phyloP scores from a whole-genome alignment of 1,140 invertebrate genomes.

The Pantala flavescens region DNA sequence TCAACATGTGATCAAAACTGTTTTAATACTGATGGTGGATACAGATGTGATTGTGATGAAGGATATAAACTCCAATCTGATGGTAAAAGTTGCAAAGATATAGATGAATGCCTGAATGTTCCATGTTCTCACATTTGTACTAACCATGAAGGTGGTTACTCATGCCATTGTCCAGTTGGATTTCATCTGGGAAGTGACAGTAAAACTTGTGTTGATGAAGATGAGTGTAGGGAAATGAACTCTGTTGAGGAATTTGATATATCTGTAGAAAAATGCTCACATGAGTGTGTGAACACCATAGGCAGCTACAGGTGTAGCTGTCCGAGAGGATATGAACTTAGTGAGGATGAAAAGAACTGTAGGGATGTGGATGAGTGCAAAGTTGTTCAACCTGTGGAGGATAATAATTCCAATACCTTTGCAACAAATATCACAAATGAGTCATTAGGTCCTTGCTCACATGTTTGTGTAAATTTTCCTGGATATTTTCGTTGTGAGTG shows the following conservation, averaged over 20 bases:
- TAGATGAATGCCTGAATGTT: constrained; percentile 23
- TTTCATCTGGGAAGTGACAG: constrained; percentile 62
- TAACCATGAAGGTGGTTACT: constrained; percentile 67
- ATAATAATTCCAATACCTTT: constrained; percentile 65
- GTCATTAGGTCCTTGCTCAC: constrained; percentile 57
- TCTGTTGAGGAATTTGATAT: constrained; percentile 42
- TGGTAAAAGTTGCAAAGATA: constrained; percentile 36
- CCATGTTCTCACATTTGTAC: constrained; percentile 66
- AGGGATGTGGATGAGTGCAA: not conserved
- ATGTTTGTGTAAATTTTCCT: constrained; percentile 65
- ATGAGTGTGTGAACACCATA: constrained; percentile 30
- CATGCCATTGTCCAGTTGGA: constrained; percentile 61
- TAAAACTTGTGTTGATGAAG: constrained; percentile 65
- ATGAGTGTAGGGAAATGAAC: constrained; percentile 67
- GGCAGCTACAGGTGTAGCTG: constrained; percentile 35
- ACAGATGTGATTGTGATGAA: constrained; percentile 45
- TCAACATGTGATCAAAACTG: constrained; percentile 34
- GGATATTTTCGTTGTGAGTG: constrained; percentile 74
- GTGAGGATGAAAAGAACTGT: constrained; percentile 56
- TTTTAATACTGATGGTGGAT: constrained; percentile 49
- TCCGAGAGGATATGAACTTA: constrained; percentile 59
- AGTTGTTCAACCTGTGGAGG: constrained; percentile 33
- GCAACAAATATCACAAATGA: constrained; percentile 71
- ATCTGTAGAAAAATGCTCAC: constrained; percentile 43
- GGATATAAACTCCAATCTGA: constrained; percentile 54